Evolutionary conservation across 2,888 invertebrate genomes (phyloP).

Genomic region (Ferrisia virgata): DNA sequence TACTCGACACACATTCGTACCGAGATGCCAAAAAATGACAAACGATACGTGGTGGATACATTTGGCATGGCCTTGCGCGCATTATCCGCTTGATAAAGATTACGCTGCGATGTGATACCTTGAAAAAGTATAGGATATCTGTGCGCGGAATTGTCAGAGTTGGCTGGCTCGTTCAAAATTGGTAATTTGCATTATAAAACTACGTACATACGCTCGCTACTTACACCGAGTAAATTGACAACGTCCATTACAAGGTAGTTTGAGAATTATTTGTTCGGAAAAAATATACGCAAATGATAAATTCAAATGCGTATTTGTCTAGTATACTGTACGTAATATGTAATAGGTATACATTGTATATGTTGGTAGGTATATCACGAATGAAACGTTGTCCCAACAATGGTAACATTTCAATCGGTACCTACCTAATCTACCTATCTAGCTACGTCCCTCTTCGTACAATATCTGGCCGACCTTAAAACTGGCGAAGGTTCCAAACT

Average conservation of each 20-base stretch:
- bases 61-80: background rate
- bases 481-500: background rate
- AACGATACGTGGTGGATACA: background rate
- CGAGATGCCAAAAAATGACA: background rate
- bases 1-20: background rate
- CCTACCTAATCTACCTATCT: too few species aligned
- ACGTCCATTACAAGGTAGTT: background rate
- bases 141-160: background rate
- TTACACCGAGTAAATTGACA: background rate
- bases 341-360: too few species aligned
- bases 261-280: background rate
- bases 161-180: background rate
- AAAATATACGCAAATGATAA: background rate
- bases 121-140: background rate
- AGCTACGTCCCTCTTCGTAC: too few species aligned
- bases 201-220: too few species aligned
- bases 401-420: background rate
- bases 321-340: background rate
- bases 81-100: background rate
- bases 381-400: background rate
- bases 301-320: too few species aligned
- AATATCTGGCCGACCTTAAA: background rate
- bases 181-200: slow-evolving; percentile 10
- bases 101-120: background rate
- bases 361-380: background rate